A percentile compares a stretch with the other conserved stretches of the same genome.
Evolutionary conservation across 2,797 vertebrate species (phyloP).

Genomic region (Mormyrus hasselquistii): DNA sequence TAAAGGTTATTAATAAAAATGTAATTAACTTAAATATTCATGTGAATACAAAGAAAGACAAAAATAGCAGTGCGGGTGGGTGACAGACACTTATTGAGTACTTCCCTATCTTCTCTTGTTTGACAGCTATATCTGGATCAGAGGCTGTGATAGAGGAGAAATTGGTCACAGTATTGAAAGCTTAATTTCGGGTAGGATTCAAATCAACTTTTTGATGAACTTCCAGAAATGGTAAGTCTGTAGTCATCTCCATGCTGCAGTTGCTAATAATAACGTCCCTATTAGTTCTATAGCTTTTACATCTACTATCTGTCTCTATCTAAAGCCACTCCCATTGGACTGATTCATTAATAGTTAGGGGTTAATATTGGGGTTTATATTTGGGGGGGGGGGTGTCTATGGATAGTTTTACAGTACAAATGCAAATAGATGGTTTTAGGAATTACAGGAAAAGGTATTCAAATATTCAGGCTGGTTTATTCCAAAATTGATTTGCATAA

Average conservation of each 20-base stretch:
- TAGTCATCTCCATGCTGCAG: constrained; percentile 1
- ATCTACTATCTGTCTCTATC: neutral
- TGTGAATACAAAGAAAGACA: constrained; percentile 9
- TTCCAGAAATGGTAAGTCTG: constrained; percentile 2
- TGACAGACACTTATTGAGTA: constrained; percentile 22
- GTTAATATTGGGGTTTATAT: neutral
- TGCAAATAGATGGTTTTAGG: neutral
- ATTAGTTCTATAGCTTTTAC: neutral
- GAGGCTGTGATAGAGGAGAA: neutral
- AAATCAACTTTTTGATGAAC: neutral
- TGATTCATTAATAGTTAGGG: neutral
- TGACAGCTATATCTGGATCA: constrained; percentile 21
- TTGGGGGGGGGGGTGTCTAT: neutral
- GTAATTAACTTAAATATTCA: constrained; percentile 2
- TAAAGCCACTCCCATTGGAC: neutral
- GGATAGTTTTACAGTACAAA: neutral
- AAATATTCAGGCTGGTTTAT: neutral
- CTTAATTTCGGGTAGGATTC: constrained; percentile 8
- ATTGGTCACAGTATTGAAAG: neutral
- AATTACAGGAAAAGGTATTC: neutral
- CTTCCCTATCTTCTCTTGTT: neutral
- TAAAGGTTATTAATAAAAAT: constrained; percentile 6
- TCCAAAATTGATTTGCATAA: neutral
- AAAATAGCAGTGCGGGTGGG: neutral
- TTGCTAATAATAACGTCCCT: neutral